phyloP scores from a whole-genome alignment of 2,888 invertebrate species.

The Temnothorax unifasciatus region DNA sequence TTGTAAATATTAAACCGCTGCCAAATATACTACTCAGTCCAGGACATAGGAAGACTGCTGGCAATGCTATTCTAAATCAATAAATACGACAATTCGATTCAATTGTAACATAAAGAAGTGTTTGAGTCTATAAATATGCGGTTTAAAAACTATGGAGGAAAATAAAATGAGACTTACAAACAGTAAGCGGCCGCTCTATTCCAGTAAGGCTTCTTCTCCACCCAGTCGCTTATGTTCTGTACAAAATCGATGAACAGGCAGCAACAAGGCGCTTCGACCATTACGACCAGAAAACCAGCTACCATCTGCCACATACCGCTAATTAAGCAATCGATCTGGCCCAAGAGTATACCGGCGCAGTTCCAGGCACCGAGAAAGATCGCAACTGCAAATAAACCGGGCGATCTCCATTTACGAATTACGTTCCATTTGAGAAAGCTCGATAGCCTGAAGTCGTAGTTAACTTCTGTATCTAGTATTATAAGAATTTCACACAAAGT shows the following conservation, averaged over 20 bases:
- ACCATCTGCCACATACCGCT: slow-evolving; percentile 95
- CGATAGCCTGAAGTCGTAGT: background rate
- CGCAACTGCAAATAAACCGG: slow-evolving; percentile 89
- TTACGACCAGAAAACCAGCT: slow-evolving; percentile 94
- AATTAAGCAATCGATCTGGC: slow-evolving; percentile 90
- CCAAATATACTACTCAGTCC: slow-evolving; percentile 93
- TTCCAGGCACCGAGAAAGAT: slow-evolving; percentile 94
- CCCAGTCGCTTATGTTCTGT: slow-evolving; percentile 93
- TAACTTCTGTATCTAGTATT: background rate
- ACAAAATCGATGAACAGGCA: slow-evolving; percentile 98
- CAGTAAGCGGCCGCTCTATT: slow-evolving; percentile 95
- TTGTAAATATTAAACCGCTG: slow-evolving; percentile 94
- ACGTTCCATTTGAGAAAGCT: background rate
- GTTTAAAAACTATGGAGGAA: background rate
- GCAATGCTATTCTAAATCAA: slow-evolving; percentile 91
- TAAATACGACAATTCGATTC: slow-evolving; percentile 24
- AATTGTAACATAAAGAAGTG: background rate
- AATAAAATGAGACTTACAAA: slow-evolving; percentile 88
- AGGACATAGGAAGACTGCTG: slow-evolving; percentile 93
- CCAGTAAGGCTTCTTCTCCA: slow-evolving; percentile 95
- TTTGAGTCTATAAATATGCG: background rate
- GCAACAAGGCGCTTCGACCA: slow-evolving; percentile 98
- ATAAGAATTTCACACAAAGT: background rate
- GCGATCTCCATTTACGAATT: slow-evolving; percentile 16
- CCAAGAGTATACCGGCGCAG: slow-evolving; percentile 89